phyloP scores from a whole-genome alignment of 53 echinoderm and acorn worm species.

The Antedon mediterranea region DNA sequence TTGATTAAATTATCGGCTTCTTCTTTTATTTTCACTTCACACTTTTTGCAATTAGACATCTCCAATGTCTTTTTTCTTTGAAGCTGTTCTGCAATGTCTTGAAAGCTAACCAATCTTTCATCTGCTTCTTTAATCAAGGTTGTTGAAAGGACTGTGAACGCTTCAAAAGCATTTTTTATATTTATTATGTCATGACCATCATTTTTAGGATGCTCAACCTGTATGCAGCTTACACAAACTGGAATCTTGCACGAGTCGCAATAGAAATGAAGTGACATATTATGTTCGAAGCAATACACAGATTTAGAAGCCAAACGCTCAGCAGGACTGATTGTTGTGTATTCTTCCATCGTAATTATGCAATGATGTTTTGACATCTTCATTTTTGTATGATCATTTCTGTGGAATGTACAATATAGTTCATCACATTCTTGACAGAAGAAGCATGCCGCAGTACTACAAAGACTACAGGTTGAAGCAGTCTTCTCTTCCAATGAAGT shows the following conservation, averaged over 20 bases:
- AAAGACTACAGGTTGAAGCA: background rate
- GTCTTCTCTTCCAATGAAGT: background rate
- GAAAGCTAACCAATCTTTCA: background rate
- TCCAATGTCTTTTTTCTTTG: background rate
- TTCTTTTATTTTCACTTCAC: background rate
- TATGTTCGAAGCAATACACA: background rate
- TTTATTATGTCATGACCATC: background rate
- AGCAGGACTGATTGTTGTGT: background rate
- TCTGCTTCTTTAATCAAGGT: background rate
- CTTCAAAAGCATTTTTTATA: background rate
- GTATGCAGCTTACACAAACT: conserved; percentile 2
- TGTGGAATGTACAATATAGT: conserved; percentile 3
- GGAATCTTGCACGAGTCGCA: conserved; percentile 2
- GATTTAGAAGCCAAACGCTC: background rate
- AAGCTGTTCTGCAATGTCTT: background rate
- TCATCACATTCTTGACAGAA: conserved; percentile 13
- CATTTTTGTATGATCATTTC: background rate
- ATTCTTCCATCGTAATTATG: background rate
- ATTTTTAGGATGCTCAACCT: background rate
- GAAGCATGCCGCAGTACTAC: background rate
- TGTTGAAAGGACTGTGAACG: background rate
- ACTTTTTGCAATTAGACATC: background rate
- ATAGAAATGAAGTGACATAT: background rate
- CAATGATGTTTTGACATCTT: conserved; percentile 6
- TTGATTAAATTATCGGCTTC: background rate